Percentiles rank a stretch among this genome's conserved stretches.
phyloP scores from a whole-genome alignment of 2,113 vertebrate species.

The Conger conger region DNA sequence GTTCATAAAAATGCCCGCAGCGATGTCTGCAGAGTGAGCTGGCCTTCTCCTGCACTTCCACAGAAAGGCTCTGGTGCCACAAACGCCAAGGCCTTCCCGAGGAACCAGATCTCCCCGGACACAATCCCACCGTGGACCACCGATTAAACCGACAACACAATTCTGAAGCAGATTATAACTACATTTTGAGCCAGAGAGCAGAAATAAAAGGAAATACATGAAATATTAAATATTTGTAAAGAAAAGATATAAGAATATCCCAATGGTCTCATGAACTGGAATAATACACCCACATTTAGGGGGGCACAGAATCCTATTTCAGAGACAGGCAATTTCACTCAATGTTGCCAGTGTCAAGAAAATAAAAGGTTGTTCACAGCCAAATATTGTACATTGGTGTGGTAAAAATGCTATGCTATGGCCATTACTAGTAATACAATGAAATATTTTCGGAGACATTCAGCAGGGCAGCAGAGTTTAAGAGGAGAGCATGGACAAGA shows the following conservation, averaged over 20 bases:
- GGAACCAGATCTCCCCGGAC: neutral
- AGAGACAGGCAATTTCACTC: neutral
- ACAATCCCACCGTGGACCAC: neutral
- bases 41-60: neutral
- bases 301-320: neutral
- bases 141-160: neutral
- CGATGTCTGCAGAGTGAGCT: neutral
- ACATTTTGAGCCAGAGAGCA: neutral
- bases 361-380: neutral
- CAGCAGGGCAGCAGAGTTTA: constrained; percentile 9
- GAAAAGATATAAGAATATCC: neutral
- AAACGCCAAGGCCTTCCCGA: no score
- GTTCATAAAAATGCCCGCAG: neutral
- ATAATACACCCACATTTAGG: no score
- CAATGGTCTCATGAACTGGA: no score
- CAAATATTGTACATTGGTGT: constrained; percentile 1
- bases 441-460: constrained; percentile 12
- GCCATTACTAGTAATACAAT: neutral
- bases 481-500: constrained; percentile 9
- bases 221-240: neutral
- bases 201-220: neutral
- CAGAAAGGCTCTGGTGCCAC: neutral
- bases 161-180: neutral
- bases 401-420: neutral
- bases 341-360: neutral